Conservation (phyloP, 2,113 vertebrate genomes). For the Phainopepla nitens region DNA sequence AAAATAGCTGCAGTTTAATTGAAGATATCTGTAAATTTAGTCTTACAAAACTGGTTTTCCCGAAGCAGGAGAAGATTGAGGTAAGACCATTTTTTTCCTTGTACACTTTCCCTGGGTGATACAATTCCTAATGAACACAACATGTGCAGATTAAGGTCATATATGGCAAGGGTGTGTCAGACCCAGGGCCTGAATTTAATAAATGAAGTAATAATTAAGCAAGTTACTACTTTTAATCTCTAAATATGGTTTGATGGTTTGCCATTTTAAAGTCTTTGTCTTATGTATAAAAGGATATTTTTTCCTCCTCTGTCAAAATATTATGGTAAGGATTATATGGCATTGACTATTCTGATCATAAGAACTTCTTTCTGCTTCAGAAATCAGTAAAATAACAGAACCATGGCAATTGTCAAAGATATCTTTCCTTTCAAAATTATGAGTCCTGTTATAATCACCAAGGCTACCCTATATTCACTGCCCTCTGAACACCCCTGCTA, state of each 20-base stretch:
- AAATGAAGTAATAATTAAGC: neutral
- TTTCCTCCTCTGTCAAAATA: neutral
- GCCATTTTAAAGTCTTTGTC: neutral
- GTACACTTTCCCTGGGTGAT: neutral
- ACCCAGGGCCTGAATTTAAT: neutral
- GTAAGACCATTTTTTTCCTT: neutral
- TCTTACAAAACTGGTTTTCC: neutral
- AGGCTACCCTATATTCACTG: neutral
- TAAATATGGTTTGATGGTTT: neutral
- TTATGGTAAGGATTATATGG: neutral
- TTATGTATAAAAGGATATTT: neutral
- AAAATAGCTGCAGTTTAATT: neutral
- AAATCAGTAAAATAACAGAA: neutral
- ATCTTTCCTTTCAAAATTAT: neutral
- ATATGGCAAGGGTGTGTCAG: neutral
- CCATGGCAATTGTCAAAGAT: neutral
- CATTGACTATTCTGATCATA: neutral
- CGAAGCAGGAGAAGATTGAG: neutral
- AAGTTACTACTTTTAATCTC: neutral
- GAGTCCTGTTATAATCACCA: neutral
- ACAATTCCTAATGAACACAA: neutral
- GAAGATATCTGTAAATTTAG: neutral
- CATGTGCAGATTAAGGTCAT: neutral
- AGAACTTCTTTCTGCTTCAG: neutral
- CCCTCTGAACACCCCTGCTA: neutral